Evolutionary conservation across 2,113 vertebrate species (phyloP), one percentile per base, ranked within the genome.

Genomic region (Pelmatolapia mariae): DNA sequence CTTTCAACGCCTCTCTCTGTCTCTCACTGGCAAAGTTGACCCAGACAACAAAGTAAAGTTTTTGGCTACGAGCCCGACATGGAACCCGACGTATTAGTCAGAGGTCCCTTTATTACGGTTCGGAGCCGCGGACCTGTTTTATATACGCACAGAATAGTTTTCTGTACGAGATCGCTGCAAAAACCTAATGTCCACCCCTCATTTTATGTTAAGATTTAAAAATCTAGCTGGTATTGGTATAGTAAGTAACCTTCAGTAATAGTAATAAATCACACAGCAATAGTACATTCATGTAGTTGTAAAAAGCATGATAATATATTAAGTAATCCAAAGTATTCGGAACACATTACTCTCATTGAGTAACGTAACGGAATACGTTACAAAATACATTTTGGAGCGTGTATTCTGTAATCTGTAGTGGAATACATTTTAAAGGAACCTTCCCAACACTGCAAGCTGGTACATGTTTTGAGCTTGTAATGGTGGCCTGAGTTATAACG

Each of bases 31-130:
- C 19, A 52, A 52, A 52, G 19, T 10, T 52, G 50, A 52, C 50
- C 50, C 50, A 52, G 8, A 52, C 8, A 19, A n/a, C 18, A 52
- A 52, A 52, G 18, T 52, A 52, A 52, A 52, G 50, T n/a, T 52
- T 52, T 52, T 0, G 4, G 18, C 18, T n/a, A 52, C 1, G 8
- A 52, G 50, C 8, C 18, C 1, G 6, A 15, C 43, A 45, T 0
- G 16, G 47, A 50, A 3, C 8, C 8, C 3, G 18, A 52, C 18
- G 4, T 52, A 52, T 52, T 52, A 52, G 18, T 5, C 50, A n/a
- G 18, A 52, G 18, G 8, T 53, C 50, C 50, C 5, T 52, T 52
- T 52, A 52, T 19, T 53, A 6, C 0, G 50, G 19, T n/a, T 53
- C 0, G 5, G 50, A n/a, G 9, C 19, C 5, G 0, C 3, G 10